phyloP scores from a whole-genome alignment of 2,888 invertebrate species.

The Trachelus iudaicus region DNA sequence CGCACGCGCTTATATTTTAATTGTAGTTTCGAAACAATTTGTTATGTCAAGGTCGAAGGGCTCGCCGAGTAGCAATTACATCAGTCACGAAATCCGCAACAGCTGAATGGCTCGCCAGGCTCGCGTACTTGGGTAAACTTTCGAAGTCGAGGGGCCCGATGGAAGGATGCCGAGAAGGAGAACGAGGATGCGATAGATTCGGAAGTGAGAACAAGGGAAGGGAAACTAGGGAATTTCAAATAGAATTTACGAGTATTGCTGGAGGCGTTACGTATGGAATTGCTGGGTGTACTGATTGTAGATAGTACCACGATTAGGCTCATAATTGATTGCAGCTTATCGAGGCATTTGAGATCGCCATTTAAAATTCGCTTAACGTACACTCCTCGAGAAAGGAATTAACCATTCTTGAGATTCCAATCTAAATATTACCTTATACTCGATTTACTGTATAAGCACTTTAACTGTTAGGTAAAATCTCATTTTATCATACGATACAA shows the following conservation, averaged over 20 bases:
- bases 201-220: slow-evolving; percentile 5
- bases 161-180: slow-evolving; percentile 11
- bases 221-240: slow-evolving; percentile 8
- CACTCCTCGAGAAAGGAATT: neutral
- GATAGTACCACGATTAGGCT: slow-evolving; percentile 27
- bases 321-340: neutral
- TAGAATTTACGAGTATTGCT: slow-evolving; percentile 24
- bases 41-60: slow-evolving; percentile 64
- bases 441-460: neutral
- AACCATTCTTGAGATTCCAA: neutral
- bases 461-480: neutral
- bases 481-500: neutral
- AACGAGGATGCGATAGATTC: slow-evolving; percentile 19
- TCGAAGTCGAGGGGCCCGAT: slow-evolving; percentile 26
- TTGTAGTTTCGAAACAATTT: slow-evolving; percentile 65
- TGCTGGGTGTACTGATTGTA: slow-evolving; percentile 16
- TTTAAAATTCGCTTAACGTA: neutral
- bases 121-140: slow-evolving; percentile 34
- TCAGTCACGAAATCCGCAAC: slow-evolving; percentile 65
- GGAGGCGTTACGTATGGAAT: neutral
- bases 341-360: neutral
- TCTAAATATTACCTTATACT: neutral
- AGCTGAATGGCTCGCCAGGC: slow-evolving; percentile 49
- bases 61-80: slow-evolving; percentile 59
- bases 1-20: slow-evolving; percentile 63